A percentile compares a stretch with the other conserved stretches of the same genome.
phyloP scores from a whole-genome alignment of 2,797 vertebrate species.

The Notoglanidium macrostoma region DNA sequence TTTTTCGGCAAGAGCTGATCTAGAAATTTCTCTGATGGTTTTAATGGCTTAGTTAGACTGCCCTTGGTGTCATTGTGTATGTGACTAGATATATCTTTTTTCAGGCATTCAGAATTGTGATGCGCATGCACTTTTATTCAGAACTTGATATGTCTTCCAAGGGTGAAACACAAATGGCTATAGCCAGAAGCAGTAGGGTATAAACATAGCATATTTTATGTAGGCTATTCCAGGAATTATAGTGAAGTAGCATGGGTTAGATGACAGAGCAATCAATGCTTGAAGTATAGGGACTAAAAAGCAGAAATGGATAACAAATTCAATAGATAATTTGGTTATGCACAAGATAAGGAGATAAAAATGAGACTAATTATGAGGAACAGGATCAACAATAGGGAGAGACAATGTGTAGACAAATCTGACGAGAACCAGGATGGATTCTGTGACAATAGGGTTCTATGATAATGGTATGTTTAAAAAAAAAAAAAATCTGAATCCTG shows the following conservation, averaged over 20 bases:
- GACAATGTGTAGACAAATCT: not conserved
- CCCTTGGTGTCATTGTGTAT: not conserved
- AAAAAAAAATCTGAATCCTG: not conserved
- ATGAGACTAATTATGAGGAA: not conserved
- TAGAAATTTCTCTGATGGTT: slow-evolving; percentile 19
- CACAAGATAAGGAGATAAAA: not conserved
- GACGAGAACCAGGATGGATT: not conserved
- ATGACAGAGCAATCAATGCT: not conserved
- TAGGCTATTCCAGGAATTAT: not conserved
- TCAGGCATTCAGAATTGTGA: not conserved
- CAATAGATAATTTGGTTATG: not conserved
- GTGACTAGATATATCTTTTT: not conserved
- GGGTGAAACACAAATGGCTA: not conserved
- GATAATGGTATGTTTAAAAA: not conserved
- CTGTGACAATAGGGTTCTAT: not conserved
- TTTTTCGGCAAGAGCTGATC: slow-evolving; percentile 1
- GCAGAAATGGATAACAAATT: not conserved
- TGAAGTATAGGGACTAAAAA: not conserved
- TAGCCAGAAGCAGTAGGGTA: not conserved
- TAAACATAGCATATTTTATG: not conserved
- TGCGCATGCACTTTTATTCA: not conserved
- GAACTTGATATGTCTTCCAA: not conserved
- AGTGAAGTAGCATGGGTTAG: not conserved
- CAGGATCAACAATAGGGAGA: not conserved
- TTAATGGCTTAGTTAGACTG: slow-evolving; percentile 6